phyloP scores from a whole-genome alignment of 2,113 vertebrate species.

The Bolborhynchus lineola region DNA sequence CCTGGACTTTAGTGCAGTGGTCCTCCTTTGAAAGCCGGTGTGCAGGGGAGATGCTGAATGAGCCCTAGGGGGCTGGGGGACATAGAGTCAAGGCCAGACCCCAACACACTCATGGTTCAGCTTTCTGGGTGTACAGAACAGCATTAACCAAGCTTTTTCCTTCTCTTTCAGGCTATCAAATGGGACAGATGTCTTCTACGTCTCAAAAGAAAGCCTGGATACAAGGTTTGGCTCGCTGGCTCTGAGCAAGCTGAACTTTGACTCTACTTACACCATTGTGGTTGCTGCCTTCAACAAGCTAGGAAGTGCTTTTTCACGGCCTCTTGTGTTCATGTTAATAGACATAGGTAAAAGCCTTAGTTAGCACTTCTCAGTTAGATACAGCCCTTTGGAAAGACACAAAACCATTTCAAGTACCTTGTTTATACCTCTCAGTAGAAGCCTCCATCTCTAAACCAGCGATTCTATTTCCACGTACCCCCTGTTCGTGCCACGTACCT shows the following conservation, averaged over 20 bases:
- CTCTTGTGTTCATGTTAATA: background rate
- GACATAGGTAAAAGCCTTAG: constrained; percentile 45
- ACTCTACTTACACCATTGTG: constrained; percentile 58
- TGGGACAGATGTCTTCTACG: background rate
- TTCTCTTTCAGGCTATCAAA: constrained; percentile 62
- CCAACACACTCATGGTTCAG: rapidly evolving
- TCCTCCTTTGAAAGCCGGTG: background rate
- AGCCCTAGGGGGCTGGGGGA: background rate
- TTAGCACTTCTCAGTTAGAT: rapidly evolving
- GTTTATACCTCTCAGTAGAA: background rate
- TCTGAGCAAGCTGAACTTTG: constrained; percentile 26
- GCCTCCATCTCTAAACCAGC: background rate
- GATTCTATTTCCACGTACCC: rapidly evolving
- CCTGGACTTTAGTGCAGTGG: background rate
- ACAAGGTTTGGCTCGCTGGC: background rate
- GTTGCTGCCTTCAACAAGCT: constrained; percentile 66
- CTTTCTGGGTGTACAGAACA: rapidly evolving
- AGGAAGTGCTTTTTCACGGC: constrained; percentile 60
- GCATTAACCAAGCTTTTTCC: background rate
- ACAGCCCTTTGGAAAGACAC: background rate
- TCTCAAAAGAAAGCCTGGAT: background rate
- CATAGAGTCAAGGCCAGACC: background rate
- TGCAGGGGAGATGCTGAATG: background rate
- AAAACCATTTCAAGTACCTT: rapidly evolving
- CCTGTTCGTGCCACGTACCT: rapidly evolving